Percentiles rank a stretch among this genome's conserved stretches.
Conservation (phyloP, 2,888 invertebrate genomes). For the Azorinus chamasolen region DNA sequence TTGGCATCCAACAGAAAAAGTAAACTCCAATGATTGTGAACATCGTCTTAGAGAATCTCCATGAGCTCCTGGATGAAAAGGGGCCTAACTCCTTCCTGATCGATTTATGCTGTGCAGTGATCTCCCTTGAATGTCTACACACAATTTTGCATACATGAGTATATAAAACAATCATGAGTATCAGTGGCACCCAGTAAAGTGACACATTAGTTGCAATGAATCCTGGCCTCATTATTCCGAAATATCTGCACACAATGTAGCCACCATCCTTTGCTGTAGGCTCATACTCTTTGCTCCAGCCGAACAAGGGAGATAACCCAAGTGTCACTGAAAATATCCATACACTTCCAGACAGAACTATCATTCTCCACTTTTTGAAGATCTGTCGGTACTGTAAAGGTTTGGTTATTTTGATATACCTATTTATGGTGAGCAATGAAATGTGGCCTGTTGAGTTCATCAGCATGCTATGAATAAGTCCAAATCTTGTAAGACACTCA, state of each 20-base stretch:
- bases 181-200: slow-evolving; percentile 65
- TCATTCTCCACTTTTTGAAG: slow-evolving; percentile 57
- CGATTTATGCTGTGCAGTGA: slow-evolving; percentile 50
- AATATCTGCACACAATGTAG: slow-evolving; percentile 65
- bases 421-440: slow-evolving; percentile 64
- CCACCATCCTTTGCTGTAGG: slow-evolving; percentile 39
- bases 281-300: slow-evolving; percentile 63
- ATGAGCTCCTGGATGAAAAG: slow-evolving; percentile 56
- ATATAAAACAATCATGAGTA: slow-evolving; percentile 66
- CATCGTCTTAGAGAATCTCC: slow-evolving; percentile 72
- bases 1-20: slow-evolving; percentile 70
- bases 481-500: slow-evolving; percentile 69
- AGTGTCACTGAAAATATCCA: slow-evolving; percentile 63
- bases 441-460: slow-evolving; percentile 68
- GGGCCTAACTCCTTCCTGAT: slow-evolving; percentile 12
- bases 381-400: slow-evolving; percentile 63
- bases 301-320: slow-evolving; percentile 66
- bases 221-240: slow-evolving; percentile 56
- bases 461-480: slow-evolving; percentile 59
- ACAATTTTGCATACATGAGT: slow-evolving; percentile 66
- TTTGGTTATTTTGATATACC: slow-evolving; percentile 68
- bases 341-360: slow-evolving; percentile 46
- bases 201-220: slow-evolving; percentile 57
- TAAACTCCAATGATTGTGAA: slow-evolving; percentile 69
- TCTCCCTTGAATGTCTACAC: slow-evolving; percentile 59